Evolutionary conservation across 2,888 invertebrate species (phyloP).

Genomic region (Phaonia tiefii): DNA sequence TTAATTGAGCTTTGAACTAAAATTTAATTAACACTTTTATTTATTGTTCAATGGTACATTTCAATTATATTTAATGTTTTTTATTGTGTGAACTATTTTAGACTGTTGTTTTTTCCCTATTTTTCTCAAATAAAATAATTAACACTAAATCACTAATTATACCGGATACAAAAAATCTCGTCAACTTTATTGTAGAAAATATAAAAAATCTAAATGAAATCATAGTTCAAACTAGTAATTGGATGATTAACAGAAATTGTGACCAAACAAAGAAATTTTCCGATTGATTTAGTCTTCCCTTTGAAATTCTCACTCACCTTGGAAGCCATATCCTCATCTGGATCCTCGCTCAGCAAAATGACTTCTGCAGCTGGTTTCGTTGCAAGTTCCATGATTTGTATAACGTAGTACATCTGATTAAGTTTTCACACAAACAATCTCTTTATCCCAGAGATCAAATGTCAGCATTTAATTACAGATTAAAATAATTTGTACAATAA

Average conservation of each 20-base stretch:
- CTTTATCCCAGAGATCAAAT: neutral
- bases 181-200: neutral
- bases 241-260: too few species aligned
- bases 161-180: neutral
- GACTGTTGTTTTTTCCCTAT: conserved; percentile 12
- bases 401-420: too few species aligned
- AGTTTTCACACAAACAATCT: too few species aligned
- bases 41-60: conserved; percentile 5
- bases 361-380: too few species aligned
- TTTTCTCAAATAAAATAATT: conserved; percentile 28
- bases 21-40: neutral
- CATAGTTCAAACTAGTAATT: too few species aligned
- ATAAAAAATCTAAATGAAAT: too few species aligned
- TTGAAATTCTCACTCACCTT: conserved; percentile 69
- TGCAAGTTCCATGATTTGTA: too few species aligned
- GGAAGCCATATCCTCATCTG: conserved; percentile 72
- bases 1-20: too few species aligned
- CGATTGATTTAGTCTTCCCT: too few species aligned
- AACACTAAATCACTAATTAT: conserved; percentile 46
- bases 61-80: conserved; percentile 9
- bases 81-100: conserved; percentile 3
- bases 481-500: conserved; percentile 78
- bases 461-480: conserved; percentile 73
- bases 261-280: too few species aligned
- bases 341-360: conserved; percentile 59